Base-by-base conservation (phyloP, 1,140 invertebrate genomes). In the Bombus fervidus region DNA sequence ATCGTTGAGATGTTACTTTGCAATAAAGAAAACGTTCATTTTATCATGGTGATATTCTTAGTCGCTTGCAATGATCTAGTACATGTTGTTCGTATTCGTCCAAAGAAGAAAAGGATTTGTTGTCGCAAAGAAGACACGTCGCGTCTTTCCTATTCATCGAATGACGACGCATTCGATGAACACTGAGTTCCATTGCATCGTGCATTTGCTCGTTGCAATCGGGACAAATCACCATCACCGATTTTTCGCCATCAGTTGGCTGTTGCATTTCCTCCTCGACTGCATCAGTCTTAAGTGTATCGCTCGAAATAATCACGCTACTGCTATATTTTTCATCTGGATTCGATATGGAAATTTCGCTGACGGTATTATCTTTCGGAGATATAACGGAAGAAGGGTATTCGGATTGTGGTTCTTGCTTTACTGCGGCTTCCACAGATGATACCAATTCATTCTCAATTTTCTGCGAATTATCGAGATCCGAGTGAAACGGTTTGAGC, bases 61-160 rank as follows among this genome's bases (percentile, higher is more conserved):
- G n/a, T 39, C 83, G 76, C 64, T 85, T 85, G 4, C 73, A 76
- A 53, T 86, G 81, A 53, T 83, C 62, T 13, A 84, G 47, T 22
- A 78, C 39, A 13, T 86, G 85, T 15, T 59, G 81, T 31, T 86
- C 75, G 34, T 86, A 86, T 5, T 83, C 73, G 1, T 86, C 85
- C 18, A 39, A 4, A 6, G 85, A 78, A 28, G n/a, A 12, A 28
- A 86, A 86, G 5, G 62, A 77, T n/a, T 83, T 81, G 25, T 83
- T 77, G 9, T 83, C 81, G 15, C 85, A 86, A 4, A 83, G 41
- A 41, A 86, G 66, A 43, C 87, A 88, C 28, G 43, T 83, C 18
- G 85, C 31, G 5, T 87, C 86, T 3, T 81, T 81, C 22, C 81
- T 81, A 9, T 86, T 80, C 39, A 18, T 47, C 9, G 79, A 53